phyloP scores from a whole-genome alignment of 2,113 vertebrate genomes.

The Coptodon rendalli region DNA sequence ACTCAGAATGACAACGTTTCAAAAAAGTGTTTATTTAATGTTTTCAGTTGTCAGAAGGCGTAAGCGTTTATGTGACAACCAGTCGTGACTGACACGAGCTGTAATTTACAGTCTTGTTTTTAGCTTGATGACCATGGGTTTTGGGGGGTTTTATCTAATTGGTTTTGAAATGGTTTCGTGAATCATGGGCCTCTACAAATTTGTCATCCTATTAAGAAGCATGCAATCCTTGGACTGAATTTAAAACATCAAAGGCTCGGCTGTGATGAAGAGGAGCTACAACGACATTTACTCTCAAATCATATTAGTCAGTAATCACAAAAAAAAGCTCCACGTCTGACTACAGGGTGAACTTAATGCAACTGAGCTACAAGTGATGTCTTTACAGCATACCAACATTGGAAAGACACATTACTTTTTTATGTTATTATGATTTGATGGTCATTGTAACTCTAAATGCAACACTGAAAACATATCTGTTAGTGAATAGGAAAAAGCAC shows the following conservation, averaged over 20 bases:
- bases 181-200: constrained; percentile 17
- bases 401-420: background rate
- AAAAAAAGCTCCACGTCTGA: background rate
- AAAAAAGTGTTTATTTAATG: constrained; percentile 6
- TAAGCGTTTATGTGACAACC: constrained; percentile 1
- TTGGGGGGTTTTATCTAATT: constrained; percentile 8
- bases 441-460: background rate
- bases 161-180: constrained; percentile 12
- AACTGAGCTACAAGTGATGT: background rate
- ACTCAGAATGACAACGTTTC: background rate
- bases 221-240: constrained; percentile 53
- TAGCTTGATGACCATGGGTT: constrained; percentile 24
- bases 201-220: constrained; percentile 47
- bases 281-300: constrained; percentile 52
- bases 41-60: background rate
- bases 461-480: background rate
- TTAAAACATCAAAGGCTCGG: constrained; percentile 59
- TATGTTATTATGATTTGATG: background rate
- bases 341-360: background rate
- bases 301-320: constrained; percentile 39
- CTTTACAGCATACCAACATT: background rate
- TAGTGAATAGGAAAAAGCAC: background rate
- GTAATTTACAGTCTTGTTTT: background rate
- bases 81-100: background rate
- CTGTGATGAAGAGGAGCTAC: background rate